Percentiles rank a stretch among this genome's conserved stretches.
Conservation (phyloP, 2,113 vertebrate species). For the Triplophysa dalaica region DNA sequence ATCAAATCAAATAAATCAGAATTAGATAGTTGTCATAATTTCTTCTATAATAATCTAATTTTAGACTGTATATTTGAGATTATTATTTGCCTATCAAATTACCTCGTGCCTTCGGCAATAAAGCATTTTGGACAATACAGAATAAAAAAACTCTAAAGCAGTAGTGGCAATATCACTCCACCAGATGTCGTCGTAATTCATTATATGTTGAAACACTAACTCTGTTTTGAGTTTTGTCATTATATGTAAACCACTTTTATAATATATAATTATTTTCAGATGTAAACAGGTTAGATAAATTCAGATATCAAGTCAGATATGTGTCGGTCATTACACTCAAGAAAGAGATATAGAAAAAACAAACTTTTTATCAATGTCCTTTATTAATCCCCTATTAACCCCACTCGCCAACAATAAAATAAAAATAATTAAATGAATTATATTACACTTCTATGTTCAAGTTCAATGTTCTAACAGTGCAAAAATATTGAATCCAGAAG, state of each 20-base stretch:
- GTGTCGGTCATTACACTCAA: background rate
- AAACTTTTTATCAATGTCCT: background rate
- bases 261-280: background rate
- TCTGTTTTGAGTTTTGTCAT: too few relatives aligned
- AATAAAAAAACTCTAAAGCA: background rate
- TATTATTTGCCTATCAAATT: too few relatives aligned
- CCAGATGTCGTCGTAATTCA: background rate
- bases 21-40: too few relatives aligned
- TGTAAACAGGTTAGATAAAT: background rate
- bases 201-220: background rate
- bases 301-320: background rate
- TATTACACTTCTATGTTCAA: background rate
- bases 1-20: too few relatives aligned
- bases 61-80: too few relatives aligned
- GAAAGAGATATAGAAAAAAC: background rate
- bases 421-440: background rate
- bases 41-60: too few relatives aligned
- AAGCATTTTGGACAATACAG: background rate
- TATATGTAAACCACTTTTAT: background rate
- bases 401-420: background rate
- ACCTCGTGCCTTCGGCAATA: too few relatives aligned
- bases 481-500: background rate
- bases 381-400: background rate
- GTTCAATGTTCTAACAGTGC: background rate
- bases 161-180: constrained; percentile 15